A percentile compares a stretch with the other conserved stretches of the same genome.
Conservation (phyloP, 2,888 invertebrate species). For the Dasysyrphus tricinctus region DNA sequence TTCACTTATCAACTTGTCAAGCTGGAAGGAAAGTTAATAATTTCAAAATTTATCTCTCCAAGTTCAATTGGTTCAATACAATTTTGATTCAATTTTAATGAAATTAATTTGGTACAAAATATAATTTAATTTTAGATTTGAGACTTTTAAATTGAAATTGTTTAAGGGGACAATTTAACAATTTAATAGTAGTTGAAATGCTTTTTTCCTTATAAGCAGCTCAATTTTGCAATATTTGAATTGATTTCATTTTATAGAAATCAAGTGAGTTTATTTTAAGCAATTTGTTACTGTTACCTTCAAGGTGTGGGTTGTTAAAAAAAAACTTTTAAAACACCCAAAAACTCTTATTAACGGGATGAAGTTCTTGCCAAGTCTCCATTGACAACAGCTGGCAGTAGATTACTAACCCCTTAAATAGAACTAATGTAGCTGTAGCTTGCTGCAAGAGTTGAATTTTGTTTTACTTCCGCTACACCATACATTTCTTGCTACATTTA, state of each 20-base stretch:
- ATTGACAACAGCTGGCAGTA: too few species aligned
- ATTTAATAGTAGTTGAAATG: neutral
- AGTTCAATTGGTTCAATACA: constrained; percentile 11
- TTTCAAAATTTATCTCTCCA: constrained; percentile 2
- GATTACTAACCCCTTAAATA: too few species aligned
- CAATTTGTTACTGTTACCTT: too few species aligned
- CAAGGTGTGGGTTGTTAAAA: neutral
- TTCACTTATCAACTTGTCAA: neutral
- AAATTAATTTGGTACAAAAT: neutral
- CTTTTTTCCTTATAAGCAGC: neutral
- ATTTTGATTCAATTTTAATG: neutral
- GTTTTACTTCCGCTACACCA: too few species aligned
- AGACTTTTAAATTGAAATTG: neutral
- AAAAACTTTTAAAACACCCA: too few species aligned
- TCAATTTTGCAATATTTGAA: neutral
- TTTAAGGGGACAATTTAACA: neutral
- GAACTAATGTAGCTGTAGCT: too few species aligned
- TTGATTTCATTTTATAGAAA: neutral
- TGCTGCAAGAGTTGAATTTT: too few species aligned
- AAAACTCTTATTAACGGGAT: too few species aligned
- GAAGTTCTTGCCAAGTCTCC: too few species aligned
- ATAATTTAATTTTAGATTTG: neutral
- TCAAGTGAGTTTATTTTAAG: neutral
- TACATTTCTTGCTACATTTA: too few species aligned
- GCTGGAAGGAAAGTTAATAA: neutral